Percentiles rank a stretch among this genome's conserved stretches.
These are phyloP conservation scores for Fulica atra DNA, from an alignment of 2,113 vertebrate genomes.

Conservation along the genomic window DNA sequence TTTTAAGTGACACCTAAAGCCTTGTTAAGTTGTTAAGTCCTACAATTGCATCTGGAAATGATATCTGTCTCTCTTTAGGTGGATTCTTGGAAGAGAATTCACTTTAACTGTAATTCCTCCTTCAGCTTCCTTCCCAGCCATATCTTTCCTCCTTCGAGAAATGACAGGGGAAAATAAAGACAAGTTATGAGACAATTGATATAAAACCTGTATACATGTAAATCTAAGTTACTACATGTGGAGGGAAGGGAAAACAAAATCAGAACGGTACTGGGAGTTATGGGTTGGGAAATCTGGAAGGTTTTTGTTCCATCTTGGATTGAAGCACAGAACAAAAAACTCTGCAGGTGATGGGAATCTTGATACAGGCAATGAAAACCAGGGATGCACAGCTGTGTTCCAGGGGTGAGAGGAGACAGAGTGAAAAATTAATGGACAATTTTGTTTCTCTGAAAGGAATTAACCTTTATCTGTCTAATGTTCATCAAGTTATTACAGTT, in stretches of 20 bases:
- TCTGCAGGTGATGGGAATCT: neutral
- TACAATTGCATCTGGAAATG: constrained; percentile 18
- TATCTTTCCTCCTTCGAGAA: neutral
- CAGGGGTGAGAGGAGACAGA: neutral
- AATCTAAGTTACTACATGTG: neutral
- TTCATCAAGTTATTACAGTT: neutral
- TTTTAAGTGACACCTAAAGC: constrained; percentile 33
- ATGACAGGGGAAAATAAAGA: constrained; percentile 34
- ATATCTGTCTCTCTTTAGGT: constrained; percentile 35
- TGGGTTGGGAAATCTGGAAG: neutral
- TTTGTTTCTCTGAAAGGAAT: neutral
- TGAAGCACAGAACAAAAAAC: neutral
- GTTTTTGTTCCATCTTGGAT: neutral
- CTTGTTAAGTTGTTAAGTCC: constrained; percentile 38
- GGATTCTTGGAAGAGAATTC: constrained; percentile 3
- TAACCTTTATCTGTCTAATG: neutral
- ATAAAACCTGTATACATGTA: neutral
- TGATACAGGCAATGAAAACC: neutral
- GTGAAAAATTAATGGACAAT: neutral
- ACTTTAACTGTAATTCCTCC: neutral
- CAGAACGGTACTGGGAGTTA: neutral
- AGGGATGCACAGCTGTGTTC: neutral
- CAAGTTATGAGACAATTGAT: constrained; percentile 9
- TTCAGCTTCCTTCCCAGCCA: neutral
- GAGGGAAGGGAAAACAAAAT: constrained; percentile 31